Evolutionary conservation across 2,797 vertebrate genomes (phyloP), one percentile per base, ranked within the genome.

Genomic region (Gouania willdenowi): DNA sequence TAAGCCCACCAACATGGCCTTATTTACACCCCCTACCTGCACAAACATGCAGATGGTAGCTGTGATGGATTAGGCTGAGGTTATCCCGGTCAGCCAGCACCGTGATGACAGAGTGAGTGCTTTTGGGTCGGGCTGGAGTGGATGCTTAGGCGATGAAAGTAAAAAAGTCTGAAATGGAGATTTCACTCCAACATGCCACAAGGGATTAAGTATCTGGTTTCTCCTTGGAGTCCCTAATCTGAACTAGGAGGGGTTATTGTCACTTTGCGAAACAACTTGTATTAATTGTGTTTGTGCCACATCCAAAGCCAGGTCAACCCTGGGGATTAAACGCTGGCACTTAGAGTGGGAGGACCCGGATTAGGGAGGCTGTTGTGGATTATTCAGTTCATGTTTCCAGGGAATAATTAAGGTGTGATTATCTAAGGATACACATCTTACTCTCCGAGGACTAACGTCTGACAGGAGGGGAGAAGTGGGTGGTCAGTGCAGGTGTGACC

Each of bases 1-100:
- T 37, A 56, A 86, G 79, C 78, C 81, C 85, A 82, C 72, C 75
- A 79, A 69, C 77, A 73, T 45, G 3, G 65, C 28, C 4, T 65
- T 85, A 71, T 86, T 86, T 87, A 83, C 81, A 73, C 77, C 49
- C 47, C 40, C 39, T 32, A 78, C 80, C 79, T 87, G 83, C 77
- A 74, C 83, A 82, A 84, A 88, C 87, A 75, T 54, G 75, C 70
- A 64, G 70, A 71, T 62, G 66, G 58, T 63, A 69, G 60, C 80
- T 70, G 71, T 87, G 87, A 88, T 82, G 82, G 85, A 90, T 87
- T 84, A 83, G 79, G 45, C 48, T 5, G 27, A 53, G 73, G 72
- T 80, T 73, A 81, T 50, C 62, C 71, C 45, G 52, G 79, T 71
- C 66, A 74, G 76, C 53, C 58, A 70, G 55, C 44, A 16, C 39